Evolutionary conservation across 64 coral and sea anemone genomes (phyloP).

Genomic region (Pocillopora damicornis): DNA sequence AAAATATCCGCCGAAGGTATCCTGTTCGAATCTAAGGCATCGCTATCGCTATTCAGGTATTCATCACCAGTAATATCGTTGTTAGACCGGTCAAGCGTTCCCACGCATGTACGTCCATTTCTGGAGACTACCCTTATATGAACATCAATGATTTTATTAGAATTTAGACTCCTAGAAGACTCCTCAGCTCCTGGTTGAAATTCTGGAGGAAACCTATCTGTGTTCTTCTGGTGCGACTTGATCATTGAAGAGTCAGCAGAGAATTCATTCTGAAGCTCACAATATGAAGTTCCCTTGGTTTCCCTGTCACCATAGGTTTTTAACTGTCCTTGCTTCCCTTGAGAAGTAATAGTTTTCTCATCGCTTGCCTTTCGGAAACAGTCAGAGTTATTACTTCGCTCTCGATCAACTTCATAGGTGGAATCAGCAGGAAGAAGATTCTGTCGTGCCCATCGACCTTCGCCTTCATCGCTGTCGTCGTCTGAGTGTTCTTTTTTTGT

Average conservation of each 20-base stretch:
- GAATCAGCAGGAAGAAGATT: background rate
- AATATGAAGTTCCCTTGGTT: background rate
- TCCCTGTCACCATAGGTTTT: background rate
- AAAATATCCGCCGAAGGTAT: slow-evolving; percentile 63
- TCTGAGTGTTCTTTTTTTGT: background rate
- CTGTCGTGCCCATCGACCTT: slow-evolving; percentile 7
- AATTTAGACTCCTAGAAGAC: background rate
- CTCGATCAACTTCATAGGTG: no score
- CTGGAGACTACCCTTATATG: background rate
- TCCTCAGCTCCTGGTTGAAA: background rate
- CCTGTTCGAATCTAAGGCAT: slow-evolving; percentile 55
- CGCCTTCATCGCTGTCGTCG: slow-evolving; percentile 4
- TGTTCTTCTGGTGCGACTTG: background rate
- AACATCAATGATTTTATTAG: background rate
- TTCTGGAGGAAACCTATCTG: background rate
- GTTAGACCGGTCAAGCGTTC: background rate
- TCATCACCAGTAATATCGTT: slow-evolving; percentile 5
- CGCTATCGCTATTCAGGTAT: slow-evolving; percentile 20
- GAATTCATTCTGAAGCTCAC: background rate
- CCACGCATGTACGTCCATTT: background rate
- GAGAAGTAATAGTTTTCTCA: background rate
- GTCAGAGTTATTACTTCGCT: background rate
- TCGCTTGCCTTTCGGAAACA: background rate
- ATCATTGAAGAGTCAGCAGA: background rate
- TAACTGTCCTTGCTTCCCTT: background rate